Conservation (phyloP, 2,888 invertebrate species). For the Blera fallax region DNA sequence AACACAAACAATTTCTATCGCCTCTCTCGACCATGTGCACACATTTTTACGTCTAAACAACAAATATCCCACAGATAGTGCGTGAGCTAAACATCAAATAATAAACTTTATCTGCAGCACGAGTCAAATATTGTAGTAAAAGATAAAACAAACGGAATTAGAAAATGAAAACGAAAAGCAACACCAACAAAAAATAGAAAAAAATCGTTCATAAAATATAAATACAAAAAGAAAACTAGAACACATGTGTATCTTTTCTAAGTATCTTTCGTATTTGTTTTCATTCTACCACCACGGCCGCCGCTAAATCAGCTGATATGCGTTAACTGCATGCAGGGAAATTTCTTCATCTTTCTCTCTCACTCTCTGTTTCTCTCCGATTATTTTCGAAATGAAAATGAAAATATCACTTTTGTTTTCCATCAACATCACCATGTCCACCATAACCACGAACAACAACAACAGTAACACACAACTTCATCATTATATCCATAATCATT, state of each 20-base stretch:
- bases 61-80: neutral
- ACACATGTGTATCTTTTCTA: constrained; percentile 41
- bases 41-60: neutral
- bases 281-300: constrained; percentile 34
- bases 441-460: neutral
- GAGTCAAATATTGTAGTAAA: constrained; percentile 44
- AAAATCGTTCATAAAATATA: constrained; percentile 16
- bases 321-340: neutral
- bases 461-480: constrained; percentile 3
- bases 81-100: constrained; percentile 13
- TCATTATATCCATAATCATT: constrained; percentile 29
- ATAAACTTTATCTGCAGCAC: constrained; percentile 54
- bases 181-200: constrained; percentile 8
- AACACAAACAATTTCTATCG: neutral
- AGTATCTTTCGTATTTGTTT: constrained; percentile 42
- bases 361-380: neutral
- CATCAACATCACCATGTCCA: constrained; percentile 17
- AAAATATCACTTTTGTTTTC: constrained; percentile 64
- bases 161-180: neutral
- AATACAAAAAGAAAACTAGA: constrained; percentile 17
- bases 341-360: neutral
- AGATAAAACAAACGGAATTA: constrained; percentile 32
- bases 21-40: constrained; percentile 3
- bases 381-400: constrained; percentile 55
- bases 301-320: constrained; percentile 56